phyloP scores from a whole-genome alignment of 2,797 vertebrate species.

The Microtus agrestis region DNA sequence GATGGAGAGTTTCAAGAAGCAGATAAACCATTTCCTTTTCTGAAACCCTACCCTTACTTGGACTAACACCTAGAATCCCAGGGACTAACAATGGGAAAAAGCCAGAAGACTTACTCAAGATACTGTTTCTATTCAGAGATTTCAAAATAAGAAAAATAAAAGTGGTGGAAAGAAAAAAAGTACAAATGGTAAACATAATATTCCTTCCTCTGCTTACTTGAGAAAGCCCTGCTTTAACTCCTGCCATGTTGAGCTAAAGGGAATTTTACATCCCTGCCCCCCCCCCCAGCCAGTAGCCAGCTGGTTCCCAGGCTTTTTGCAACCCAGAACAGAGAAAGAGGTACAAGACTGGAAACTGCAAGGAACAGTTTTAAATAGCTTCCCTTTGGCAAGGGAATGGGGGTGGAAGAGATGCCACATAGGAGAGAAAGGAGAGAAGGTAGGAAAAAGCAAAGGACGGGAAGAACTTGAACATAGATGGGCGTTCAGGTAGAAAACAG shows the following conservation, averaged over 20 bases:
- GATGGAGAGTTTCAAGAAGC: neutral
- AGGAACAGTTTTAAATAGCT: neutral
- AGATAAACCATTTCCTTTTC: neutral
- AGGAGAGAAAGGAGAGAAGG: neutral
- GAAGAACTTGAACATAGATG: neutral
- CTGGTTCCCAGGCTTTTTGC: neutral
- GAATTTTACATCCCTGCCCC: neutral
- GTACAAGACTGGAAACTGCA: neutral
- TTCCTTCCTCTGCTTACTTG: slow-evolving; percentile 5
- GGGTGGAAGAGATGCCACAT: neutral
- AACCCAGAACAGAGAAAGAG: neutral
- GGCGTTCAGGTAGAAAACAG: neutral
- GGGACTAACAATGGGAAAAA: neutral
- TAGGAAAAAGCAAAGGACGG: neutral
- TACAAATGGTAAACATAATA: neutral
- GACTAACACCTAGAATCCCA: neutral
- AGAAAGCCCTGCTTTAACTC: slow-evolving; percentile 26
- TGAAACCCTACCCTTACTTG: neutral
- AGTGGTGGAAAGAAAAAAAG: neutral
- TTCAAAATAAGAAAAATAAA: neutral
- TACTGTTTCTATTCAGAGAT: neutral
- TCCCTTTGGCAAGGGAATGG: neutral
- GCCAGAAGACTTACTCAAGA: neutral
- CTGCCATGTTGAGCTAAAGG: neutral
- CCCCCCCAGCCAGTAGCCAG: neutral